phyloP scores from a whole-genome alignment of 2,797 vertebrate species.

The Cyclopterus lumpus region DNA sequence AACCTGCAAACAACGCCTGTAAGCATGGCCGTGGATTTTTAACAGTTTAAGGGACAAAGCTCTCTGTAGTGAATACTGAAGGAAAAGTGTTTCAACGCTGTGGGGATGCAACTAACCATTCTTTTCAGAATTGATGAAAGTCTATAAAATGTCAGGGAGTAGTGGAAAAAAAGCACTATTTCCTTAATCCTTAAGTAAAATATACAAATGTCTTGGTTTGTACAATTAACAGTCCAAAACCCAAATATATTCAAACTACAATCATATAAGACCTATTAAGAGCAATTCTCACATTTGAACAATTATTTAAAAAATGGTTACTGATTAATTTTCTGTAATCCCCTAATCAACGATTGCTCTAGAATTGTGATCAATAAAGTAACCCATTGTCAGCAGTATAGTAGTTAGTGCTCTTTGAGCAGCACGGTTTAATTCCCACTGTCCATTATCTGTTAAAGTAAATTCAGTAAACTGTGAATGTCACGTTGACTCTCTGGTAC shows the following conservation, averaged over 20 bases:
- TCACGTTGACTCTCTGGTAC: constrained; percentile 61
- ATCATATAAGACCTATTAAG: neutral
- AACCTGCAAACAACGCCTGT: constrained; percentile 12
- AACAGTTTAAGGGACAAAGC: neutral
- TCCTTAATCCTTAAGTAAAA: neutral
- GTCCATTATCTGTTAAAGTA: constrained; percentile 44
- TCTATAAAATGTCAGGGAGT: neutral
- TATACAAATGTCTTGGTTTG: neutral
- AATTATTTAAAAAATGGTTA: neutral
- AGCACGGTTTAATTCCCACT: constrained; percentile 33
- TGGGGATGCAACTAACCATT: neutral
- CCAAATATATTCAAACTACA: neutral
- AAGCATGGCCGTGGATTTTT: neutral
- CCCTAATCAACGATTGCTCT: neutral
- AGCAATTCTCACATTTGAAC: neutral
- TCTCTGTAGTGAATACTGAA: neutral
- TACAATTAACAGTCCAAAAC: neutral
- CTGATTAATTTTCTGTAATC: neutral
- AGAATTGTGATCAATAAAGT: neutral
- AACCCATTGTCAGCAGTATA: neutral
- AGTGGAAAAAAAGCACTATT: neutral
- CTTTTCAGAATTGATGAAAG: neutral
- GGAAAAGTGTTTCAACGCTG: neutral
- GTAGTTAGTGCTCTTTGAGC: neutral
- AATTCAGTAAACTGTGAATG: constrained; percentile 50